These are phyloP conservation scores for Propithecus perrieri DNA, from an alignment of 2,797 vertebrate species.

Conservation along the genomic window DNA sequence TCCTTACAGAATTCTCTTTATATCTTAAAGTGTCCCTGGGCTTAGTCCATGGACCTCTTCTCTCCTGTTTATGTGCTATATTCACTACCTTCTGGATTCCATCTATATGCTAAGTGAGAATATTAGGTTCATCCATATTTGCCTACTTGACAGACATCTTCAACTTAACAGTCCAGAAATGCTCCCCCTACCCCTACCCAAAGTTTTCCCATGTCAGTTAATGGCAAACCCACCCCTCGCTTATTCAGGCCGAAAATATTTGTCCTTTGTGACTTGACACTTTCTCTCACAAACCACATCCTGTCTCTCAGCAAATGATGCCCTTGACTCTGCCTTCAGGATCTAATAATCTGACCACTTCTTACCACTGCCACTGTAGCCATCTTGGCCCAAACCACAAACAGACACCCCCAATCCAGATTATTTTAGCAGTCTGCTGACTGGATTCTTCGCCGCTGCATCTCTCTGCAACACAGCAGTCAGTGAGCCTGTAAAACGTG, in stretches of 20 bases:
- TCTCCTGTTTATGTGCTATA: neutral
- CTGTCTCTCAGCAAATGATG: neutral
- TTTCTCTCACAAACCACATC: slow-evolving; percentile 51
- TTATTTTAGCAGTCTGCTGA: neutral
- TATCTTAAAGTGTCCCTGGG: neutral
- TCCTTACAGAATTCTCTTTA: neutral
- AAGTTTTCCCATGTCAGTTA: neutral
- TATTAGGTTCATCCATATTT: neutral
- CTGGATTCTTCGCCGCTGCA: neutral
- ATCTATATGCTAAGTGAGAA: neutral
- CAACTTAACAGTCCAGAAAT: neutral
- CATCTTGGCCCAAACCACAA: neutral
- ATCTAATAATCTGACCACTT: slow-evolving; percentile 6
- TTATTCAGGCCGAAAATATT: slow-evolving; percentile 35
- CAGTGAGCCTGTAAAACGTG: neutral
- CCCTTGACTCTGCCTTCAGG: neutral
- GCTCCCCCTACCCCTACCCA: neutral
- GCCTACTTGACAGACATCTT: neutral
- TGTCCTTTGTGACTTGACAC: neutral
- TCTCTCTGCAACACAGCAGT: neutral
- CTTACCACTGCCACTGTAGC: neutral
- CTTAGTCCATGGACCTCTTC: neutral
- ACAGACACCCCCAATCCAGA: neutral
- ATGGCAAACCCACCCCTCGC: neutral
- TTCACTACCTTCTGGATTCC: neutral